phyloP scores from a whole-genome alignment of 2,113 vertebrate species.

The Poeciliopsis turrubarensis region DNA sequence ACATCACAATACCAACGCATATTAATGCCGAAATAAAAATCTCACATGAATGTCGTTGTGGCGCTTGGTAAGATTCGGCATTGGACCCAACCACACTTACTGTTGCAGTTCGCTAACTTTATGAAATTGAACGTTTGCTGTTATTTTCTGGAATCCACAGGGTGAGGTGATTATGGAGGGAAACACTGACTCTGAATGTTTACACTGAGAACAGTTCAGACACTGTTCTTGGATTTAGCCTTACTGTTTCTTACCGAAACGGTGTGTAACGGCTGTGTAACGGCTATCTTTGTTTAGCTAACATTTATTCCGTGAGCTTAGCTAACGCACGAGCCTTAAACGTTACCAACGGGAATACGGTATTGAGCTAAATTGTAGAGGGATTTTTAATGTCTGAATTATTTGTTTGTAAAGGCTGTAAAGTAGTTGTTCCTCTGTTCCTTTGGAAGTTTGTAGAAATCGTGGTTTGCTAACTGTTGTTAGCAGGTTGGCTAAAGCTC shows the following conservation, averaged over 20 bases:
- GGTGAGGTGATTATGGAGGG: slow-evolving; percentile 77
- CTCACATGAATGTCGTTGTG: neutral
- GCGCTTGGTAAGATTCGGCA: neutral
- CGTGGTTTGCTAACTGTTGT: slow-evolving; percentile 50
- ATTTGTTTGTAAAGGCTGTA: neutral
- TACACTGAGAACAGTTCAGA: slow-evolving; percentile 9
- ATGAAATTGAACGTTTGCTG: slow-evolving; percentile 4
- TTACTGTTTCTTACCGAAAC: neutral
- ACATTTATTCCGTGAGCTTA: slow-evolving; percentile 3
- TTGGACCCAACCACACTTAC: too few relatives aligned
- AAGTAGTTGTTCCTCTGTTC: neutral
- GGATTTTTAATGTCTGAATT: neutral
- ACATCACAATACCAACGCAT: neutral
- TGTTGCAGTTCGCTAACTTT: neutral
- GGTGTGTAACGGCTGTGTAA: neutral
- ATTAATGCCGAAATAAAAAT: neutral
- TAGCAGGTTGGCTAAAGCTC: slow-evolving; percentile 57
- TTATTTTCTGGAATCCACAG: slow-evolving; percentile 22
- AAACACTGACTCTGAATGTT: slow-evolving; percentile 57
- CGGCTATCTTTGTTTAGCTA: slow-evolving; percentile 28
- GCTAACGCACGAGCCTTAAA: slow-evolving; percentile 10
- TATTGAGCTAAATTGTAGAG: neutral
- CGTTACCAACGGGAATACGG: slow-evolving; percentile 10
- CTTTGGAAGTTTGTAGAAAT: slow-evolving; percentile 9
- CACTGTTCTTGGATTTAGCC: neutral